Evolutionary conservation across 2,888 invertebrate genomes (phyloP), one percentile per base, ranked within the genome.

Genomic region (Torymus tubicola): DNA sequence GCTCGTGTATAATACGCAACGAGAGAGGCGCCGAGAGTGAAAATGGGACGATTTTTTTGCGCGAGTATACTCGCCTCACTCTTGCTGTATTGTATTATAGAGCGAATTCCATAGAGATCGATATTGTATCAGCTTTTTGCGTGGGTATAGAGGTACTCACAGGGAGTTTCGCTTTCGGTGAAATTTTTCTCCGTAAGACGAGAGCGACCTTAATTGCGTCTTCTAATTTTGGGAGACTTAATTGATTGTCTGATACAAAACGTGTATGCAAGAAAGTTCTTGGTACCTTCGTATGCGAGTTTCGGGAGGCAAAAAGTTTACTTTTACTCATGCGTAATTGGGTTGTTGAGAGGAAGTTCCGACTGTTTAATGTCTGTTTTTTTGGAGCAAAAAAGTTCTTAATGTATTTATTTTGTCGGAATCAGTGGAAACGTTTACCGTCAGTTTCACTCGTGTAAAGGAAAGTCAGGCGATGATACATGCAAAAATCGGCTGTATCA

Each of bases 41-140:
- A 74, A 71, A 70, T 69, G 18, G 14, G 58, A 18, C 21, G 31
- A 21, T 10, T 74, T 69, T 74, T 79, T 74, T n/a, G n/a, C n/a
- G 18, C 13, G 55, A 4, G 8, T n/a, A 13, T 14, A n/a, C n/a
- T n/a, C n/a, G n/a, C 16, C 42, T 12, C 18, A n/a, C 3, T 53
- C 53, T 18, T 4, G 12, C 4, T 61, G n/a, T 31, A 24, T n/a
- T 12, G 13, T 55, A 31, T 58, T 68, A 75, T 18, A 16, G 24
- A 60, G 60, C 18, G 63, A 71, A 78, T 78, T 71, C 31, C 71
- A 67, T 63, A 0, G 24, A 16, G 68, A 61, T 57, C 31, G 68
- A 60, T 31, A 31, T 78, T 69, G 50, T 60, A 60, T 42, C 21
- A 2, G n/a, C 57, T 55, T 42, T 58, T 14, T 71, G n/a, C 60